Evolutionary conservation across 2,888 invertebrate genomes (phyloP), one percentile per base, ranked within the genome.

Genomic region (Apoda limacodes): DNA sequence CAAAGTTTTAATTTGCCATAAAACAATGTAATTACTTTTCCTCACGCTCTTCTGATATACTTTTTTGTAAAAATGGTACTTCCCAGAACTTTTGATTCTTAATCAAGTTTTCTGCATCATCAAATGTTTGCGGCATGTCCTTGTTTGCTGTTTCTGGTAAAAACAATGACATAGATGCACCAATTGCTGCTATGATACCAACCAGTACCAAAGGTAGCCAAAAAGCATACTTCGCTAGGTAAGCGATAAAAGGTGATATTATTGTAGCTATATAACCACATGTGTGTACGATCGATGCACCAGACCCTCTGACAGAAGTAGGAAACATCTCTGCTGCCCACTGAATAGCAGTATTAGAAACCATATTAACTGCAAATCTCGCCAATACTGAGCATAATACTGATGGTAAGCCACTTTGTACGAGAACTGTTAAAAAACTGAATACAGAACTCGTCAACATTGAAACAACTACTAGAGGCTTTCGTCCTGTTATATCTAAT

Each of bases 291-390:
- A 66, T 45, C 3, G 68, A 59, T 6, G 55, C 39, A 2, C 64
- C 69, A 9, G 64, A 55, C 3, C 69, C 72, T 41, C 74, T 51
- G 0, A 69, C 63, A 2, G 62, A 42, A 1, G 70, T 65, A 0
- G 74, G 72, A n/a, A 74, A 37, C 26, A 69, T 40, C 38, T 74
- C 72, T 3, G 70, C 64, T 7, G 56, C 48, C 74, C 72, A 72
- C 27, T 70, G 71, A 37, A 63, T 48, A 2, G 47, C 42, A 5
- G 56, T 50, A 32, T 63, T 67, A 11, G 40, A 46, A 2, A 57
- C 45, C 52, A 72, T 71, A 28, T 72, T 72, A 0, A 68, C 47
- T 4, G 45, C 37, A 46, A 72, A 71, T 15, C 72, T 56, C 3
- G 69, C 60, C n/a, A 60, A 34, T 2, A 69, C 48, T 9, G 69